Evolutionary conservation across 2,797 vertebrate species (phyloP).

Genomic region (Glossophaga mutica): DNA sequence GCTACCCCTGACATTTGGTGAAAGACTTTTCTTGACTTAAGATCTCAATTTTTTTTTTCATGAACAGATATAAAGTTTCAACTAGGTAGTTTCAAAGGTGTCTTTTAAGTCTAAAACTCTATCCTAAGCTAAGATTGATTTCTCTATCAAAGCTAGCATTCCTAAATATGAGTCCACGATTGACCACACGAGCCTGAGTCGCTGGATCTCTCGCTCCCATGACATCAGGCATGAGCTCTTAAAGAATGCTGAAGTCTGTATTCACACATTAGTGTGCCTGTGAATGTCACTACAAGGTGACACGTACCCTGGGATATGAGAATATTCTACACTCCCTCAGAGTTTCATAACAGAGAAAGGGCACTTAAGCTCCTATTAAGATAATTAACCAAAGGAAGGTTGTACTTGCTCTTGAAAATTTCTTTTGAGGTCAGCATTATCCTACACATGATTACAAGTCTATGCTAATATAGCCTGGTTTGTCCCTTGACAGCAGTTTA

Average conservation of each 20-base stretch:
- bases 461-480: neutral
- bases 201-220: neutral
- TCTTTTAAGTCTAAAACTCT: neutral
- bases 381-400: neutral
- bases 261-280: neutral
- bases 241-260: neutral
- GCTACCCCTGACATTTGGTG: neutral
- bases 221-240: neutral
- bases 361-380: neutral
- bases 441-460: neutral
- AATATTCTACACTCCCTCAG: neutral
- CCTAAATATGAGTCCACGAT: neutral
- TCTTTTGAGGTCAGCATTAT: neutral
- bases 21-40: neutral
- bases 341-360: neutral
- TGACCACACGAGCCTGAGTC: neutral
- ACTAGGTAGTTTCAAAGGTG: neutral
- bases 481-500: constrained; percentile 30
- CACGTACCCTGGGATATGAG: neutral
- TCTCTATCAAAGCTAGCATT: neutral
- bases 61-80: neutral
- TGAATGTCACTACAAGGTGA: neutral
- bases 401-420: neutral
- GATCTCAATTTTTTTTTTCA: neutral
- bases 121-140: neutral